Conservation (phyloP, 2,113 vertebrate species). For the Grallaria varia region DNA sequence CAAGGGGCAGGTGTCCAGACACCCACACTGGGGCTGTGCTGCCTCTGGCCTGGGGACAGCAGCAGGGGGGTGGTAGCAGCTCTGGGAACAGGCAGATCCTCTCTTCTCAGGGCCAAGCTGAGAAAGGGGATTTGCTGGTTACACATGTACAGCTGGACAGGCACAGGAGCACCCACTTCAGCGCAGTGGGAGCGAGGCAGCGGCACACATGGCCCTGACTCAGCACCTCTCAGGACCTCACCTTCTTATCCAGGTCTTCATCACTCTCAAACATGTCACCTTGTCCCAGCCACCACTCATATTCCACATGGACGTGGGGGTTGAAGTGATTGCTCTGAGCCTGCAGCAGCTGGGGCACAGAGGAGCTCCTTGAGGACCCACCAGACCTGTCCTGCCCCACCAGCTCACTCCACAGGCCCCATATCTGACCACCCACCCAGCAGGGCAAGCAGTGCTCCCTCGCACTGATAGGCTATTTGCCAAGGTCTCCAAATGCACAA, state of each 20-base stretch:
- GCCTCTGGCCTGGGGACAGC: neutral
- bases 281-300: constrained; percentile 70
- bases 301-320: constrained; percentile 71
- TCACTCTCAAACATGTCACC: constrained; percentile 77
- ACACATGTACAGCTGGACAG: neutral
- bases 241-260: constrained; percentile 75
- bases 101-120: constrained; percentile 65
- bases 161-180: neutral
- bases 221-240: neutral
- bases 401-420: neutral
- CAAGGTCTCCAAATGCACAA: neutral
- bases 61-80: constrained; percentile 37
- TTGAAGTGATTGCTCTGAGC: constrained; percentile 74
- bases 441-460: neutral
- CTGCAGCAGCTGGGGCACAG: constrained; percentile 51
- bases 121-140: neutral
- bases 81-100: constrained; percentile 41
- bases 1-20: neutral
- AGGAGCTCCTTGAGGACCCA: neutral
- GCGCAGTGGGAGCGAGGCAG: neutral
- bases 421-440: accelerated
- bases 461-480: accelerated
- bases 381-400: neutral
- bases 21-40: constrained; percentile 10
- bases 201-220: accelerated